Percentiles rank a stretch among this genome's conserved stretches.
These are phyloP conservation scores for Muntiacus muntjak DNA, from an alignment of 2,113 vertebrate species.

Conservation along the genomic window DNA sequence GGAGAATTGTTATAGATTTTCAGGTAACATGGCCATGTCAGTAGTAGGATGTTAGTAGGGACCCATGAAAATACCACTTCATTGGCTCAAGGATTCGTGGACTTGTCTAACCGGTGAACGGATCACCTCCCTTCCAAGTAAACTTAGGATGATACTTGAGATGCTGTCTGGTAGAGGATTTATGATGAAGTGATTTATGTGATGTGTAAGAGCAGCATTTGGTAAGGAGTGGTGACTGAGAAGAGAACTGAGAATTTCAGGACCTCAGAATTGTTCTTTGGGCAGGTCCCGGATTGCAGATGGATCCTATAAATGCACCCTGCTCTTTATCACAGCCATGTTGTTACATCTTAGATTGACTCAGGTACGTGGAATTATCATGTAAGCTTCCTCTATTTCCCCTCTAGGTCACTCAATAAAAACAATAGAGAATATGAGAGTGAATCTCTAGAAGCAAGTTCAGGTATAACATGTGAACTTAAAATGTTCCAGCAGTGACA, in stretches of 20 bases:
- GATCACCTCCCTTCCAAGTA: background rate
- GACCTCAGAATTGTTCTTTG: background rate
- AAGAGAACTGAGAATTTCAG: background rate
- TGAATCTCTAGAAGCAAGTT: background rate
- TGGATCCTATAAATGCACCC: background rate
- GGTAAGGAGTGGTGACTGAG: background rate
- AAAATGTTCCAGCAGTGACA: background rate
- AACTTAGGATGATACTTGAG: background rate
- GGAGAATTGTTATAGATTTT: background rate
- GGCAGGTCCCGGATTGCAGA: background rate
- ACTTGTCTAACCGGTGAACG: background rate
- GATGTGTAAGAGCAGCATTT: background rate
- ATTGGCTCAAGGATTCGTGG: background rate
- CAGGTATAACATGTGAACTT: background rate
- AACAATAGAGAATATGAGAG: background rate
- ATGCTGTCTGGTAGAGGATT: background rate
- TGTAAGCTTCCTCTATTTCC: slow-evolving; percentile 31
- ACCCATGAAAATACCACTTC: background rate
- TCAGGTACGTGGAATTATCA: slow-evolving; percentile 50
- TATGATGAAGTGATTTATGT: background rate
- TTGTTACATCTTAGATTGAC: slow-evolving; percentile 1
- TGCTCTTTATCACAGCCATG: background rate
- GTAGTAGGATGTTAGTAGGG: background rate
- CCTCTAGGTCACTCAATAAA: background rate
- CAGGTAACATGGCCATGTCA: background rate